Conservation (phyloP, 2,888 invertebrate genomes). For the Cistogaster globosa region DNA sequence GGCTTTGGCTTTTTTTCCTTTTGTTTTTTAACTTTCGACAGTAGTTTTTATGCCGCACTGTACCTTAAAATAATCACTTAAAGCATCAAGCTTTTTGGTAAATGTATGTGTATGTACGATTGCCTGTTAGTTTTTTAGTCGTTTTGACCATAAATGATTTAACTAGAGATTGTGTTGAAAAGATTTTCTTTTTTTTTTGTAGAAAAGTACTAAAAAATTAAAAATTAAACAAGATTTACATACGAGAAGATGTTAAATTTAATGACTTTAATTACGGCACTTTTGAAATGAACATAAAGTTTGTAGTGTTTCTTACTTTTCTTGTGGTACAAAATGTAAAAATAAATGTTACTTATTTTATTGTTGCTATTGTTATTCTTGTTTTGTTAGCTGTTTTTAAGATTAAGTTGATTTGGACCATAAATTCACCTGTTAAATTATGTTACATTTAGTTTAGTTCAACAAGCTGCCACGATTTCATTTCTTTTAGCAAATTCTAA, state of each 20-base stretch:
- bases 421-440: constrained; percentile 67
- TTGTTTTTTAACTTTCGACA: neutral
- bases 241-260: constrained; percentile 66
- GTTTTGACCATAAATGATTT: constrained; percentile 60
- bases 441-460: constrained; percentile 55
- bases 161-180: constrained; percentile 65
- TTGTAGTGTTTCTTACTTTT: neutral
- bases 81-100: constrained; percentile 34
- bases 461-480: constrained; percentile 34
- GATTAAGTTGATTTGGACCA: constrained; percentile 28
- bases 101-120: neutral
- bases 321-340: constrained; percentile 65
- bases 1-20: too few species aligned
- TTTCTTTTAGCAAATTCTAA: constrained; percentile 55
- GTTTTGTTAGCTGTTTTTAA: constrained; percentile 24
- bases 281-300: constrained; percentile 64
- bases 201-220: constrained; percentile 50
- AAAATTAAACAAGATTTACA: constrained; percentile 70
- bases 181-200: constrained; percentile 54
- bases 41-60: constrained; percentile 7
- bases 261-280: constrained; percentile 71
- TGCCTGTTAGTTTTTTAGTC: neutral
- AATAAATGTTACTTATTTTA: constrained; percentile 55
- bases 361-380: constrained; percentile 19
- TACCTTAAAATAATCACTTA: constrained; percentile 8